Base-by-base conservation (phyloP, 2,888 invertebrate genomes). In the Halictus ligatus region DNA sequence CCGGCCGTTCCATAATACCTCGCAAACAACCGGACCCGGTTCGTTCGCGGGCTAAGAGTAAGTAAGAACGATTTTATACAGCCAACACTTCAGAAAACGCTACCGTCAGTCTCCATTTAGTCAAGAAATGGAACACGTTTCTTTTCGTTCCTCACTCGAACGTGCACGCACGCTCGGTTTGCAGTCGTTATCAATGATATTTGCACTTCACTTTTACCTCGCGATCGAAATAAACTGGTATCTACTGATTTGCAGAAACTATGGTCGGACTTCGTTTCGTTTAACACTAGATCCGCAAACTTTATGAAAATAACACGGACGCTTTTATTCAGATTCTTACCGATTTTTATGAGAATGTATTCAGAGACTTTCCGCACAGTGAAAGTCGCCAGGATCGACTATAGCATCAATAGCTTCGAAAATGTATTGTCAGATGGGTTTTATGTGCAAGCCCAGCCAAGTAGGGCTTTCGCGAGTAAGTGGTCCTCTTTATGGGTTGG, bases 1-100 rank as follows among this genome's bases (percentile, higher is more conserved):
- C 21, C 10, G 43, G n/a, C n/a, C 21, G 71, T 71, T 12, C 71
- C 40, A 10, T 43, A 71, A 43, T 71, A 43, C 40, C 40, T 40
- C 13, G 71, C 35, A 21, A 43, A 71, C 71, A 71, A 71, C 40
- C 21, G 35, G 40, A 71, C 71, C 6, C n/a, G 71, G 71, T 71
- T 43, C n/a, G 40, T 43, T n/a, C 21, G 2, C 35, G 10, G 35
- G 18, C n/a, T 21, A 40, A 71, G 12, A 43, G 18, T 40, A 71
- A 71, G 71, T 13, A 43, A 67, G 67, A 67, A 71, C n/a, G 71
- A 71, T 40, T 71, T 71, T 71, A 12, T 40, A 10, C n/a, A 40
- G 40, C 40, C n/a, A 40, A 43, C 71, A 21, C 67, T 67, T 8
- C 21, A 21, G 35, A 67, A 21, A 35, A 43, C 12, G 21, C n/a